Evolutionary conservation across 2,113 vertebrate genomes (phyloP), one percentile per base, ranked within the genome.

Genomic region (Procapra przewalskii): DNA sequence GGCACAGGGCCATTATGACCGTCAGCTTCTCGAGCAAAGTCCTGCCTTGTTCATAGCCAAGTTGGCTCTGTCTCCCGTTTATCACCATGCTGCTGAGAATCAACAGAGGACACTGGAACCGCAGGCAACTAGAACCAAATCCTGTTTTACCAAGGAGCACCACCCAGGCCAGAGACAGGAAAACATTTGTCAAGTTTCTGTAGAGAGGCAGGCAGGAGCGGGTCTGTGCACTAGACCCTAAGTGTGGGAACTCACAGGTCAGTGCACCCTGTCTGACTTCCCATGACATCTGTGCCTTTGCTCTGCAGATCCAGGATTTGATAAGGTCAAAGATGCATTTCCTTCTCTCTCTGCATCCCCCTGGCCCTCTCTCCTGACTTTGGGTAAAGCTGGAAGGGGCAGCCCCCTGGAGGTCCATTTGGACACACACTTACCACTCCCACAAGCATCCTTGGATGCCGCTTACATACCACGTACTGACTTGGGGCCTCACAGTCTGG

Each of bases 271-370:
- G 9, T 4, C 16, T 10, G 45, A 52, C 23, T 90, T 60, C n/a
- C 16, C 29, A 1, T 3, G 40, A n/a, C 16, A 67, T 86, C 97
- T 97, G 91, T 98, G 88, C 62, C 90, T 98, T 71, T 93, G 87
- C 93, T 97, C 77, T 80, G 40, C n/a, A 93, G 80, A 75, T 16
- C 21, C 80, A 92, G 79, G 59, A 75, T 86, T n/a, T 15, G 29
- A 25, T 48, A 50, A 96, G 90, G 96, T 86, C 88, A 14, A 54
- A 67, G 91, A n/a, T 45, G n/a, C 11, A 11, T 17, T 87, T 81
- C n/a, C n/a, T 94, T 54, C 40, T 40, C 27, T 62, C 36, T 29
- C 33, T 36, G 3, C 25, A 33, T 17, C 33, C 19, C 4, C 23
- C 3, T 40, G 3, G 1, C 7, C 1, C 25, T 59, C 83, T 31